Conservation (phyloP, 2,113 vertebrate species). For the Apteryx mantelli region DNA sequence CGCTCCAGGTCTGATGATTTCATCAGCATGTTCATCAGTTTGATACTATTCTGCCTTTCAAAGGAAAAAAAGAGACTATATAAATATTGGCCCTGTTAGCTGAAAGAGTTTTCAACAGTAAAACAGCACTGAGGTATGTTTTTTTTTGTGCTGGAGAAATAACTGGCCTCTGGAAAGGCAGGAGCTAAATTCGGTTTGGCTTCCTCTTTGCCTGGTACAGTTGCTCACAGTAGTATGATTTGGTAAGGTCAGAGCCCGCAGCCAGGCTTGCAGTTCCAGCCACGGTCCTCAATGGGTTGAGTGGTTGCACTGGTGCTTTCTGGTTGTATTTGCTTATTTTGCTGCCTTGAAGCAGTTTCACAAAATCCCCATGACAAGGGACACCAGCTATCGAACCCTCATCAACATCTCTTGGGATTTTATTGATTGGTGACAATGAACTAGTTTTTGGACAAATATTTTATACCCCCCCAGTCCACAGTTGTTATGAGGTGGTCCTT, state of each 20-base stretch:
- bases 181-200: background rate
- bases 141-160: background rate
- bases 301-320: background rate
- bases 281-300: background rate
- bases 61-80: background rate
- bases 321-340: background rate
- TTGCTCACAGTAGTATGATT: background rate
- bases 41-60: background rate
- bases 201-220: background rate
- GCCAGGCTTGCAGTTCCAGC: background rate
- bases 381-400: background rate
- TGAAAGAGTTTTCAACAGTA: background rate
- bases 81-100: background rate
- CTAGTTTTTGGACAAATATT: background rate
- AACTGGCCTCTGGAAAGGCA: background rate
- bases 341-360: background rate
- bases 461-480: background rate
- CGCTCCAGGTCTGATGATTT: background rate
- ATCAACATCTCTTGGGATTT: background rate
- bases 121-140: background rate
- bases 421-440: background rate
- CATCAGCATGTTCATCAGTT: background rate
- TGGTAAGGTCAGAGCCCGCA: rapidly evolving
- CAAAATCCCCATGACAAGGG: background rate
- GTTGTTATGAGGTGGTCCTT: background rate